Base-by-base conservation (phyloP, 2,888 invertebrate genomes). In the Phasia obesa region DNA sequence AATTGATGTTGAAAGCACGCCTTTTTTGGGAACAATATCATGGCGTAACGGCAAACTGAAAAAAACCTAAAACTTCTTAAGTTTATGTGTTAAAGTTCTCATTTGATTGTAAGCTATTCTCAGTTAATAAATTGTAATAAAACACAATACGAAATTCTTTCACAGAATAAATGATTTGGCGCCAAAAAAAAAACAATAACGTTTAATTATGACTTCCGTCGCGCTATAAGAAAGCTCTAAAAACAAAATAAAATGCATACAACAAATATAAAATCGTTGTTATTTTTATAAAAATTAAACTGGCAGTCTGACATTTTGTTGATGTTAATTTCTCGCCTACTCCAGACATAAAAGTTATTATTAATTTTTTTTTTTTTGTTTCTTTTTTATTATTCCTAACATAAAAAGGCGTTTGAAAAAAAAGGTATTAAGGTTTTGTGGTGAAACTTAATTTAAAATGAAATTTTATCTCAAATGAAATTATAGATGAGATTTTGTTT, bases 111-210 rank as follows among this genome's bases (percentile, higher is more conserved):
- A 42, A 74, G 7, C 19, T 47, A n/a, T 55, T 55, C 31, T n/a
- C 49, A n/a, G 13, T 51, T 71, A 49, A 71, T 78, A 55, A n/a
- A 65, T 59, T 17, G 42, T 73, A 21, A 65, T 64, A 51, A 57
- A 59, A 25, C 31, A 6, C 2, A 51, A 57, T 17, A 81, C 2
- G 19, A 71, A 57, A 53, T 49, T 69, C 88, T 87, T 88, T 87
- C 81, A 73, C 85, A 86, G 88, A 85, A 85, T 87, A 85, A 83
- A 84, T 85, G 85, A 86, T 86, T 86, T 21, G 88, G 88, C 88
- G 88, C 88, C 88, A 87, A 86, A 84, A 84, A 84, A 84, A 86
- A 57, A 85, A 88, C 84, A 85, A 65, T 38, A 81, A 70, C 64
- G 27, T 78, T 83, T 83, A 81, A 84, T 81, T 69, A 67, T 57